Percentiles rank a stretch among this genome's conserved stretches.
phyloP scores from a whole-genome alignment of 92 coral and sea anemone species.

The Bergia puertoricense region DNA sequence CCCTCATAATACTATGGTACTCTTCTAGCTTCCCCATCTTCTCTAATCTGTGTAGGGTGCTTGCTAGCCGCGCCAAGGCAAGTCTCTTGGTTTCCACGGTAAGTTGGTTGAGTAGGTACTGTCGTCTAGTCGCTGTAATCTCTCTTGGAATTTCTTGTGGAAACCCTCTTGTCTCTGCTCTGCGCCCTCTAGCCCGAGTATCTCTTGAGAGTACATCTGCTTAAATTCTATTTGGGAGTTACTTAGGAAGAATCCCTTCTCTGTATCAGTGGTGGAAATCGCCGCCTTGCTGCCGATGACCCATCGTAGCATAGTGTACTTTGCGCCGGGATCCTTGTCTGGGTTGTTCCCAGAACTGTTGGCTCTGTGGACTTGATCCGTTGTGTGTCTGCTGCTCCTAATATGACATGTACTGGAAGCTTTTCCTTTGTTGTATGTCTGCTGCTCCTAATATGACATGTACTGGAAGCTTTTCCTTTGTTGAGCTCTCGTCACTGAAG shows the following conservation, averaged over 20 bases:
- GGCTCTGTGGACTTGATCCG: conserved; percentile 55
- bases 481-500: conserved; percentile 52
- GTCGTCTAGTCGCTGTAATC: conserved; percentile 45
- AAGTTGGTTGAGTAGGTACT: conserved; percentile 36
- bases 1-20: conserved; percentile 55
- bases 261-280: conserved; percentile 17
- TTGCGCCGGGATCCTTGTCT: conserved; percentile 64
- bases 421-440: conserved; percentile 46
- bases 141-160: conserved; percentile 43
- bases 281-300: conserved; percentile 37
- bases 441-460: conserved; percentile 61
- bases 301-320: conserved; percentile 67
- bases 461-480: conserved; percentile 47
- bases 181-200: conserved; percentile 61
- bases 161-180: neutral
- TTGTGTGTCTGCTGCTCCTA: conserved; percentile 54
- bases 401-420: conserved; percentile 60
- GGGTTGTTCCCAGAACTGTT: conserved; percentile 55
- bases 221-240: conserved; percentile 60
- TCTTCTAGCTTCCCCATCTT: neutral
- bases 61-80: too few relatives aligned
- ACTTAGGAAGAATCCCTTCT: conserved; percentile 61
- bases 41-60: too few relatives aligned
- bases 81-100: neutral
- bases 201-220: conserved; percentile 68